phyloP scores from a whole-genome alignment of 2,113 vertebrate species.

The Leptocoma aspasia region DNA sequence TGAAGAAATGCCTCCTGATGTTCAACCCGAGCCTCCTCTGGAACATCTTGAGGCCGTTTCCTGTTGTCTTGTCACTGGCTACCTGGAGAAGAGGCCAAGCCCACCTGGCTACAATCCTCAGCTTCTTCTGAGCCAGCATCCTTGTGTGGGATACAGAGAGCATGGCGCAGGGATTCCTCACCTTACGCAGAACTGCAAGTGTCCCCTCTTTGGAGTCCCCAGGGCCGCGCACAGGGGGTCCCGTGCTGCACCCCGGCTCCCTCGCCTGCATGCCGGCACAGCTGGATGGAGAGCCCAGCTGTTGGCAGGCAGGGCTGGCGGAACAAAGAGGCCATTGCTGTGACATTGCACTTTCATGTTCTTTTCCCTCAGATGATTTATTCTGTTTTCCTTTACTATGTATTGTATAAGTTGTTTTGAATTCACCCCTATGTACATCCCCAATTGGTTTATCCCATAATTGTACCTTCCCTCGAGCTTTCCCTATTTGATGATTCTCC shows the following conservation, averaged over 20 bases:
- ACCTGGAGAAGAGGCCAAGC: neutral
- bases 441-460: no score
- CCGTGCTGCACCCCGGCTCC: neutral
- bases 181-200: accelerated
- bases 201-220: neutral
- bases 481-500: no score
- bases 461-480: no score
- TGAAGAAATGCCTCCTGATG: neutral
- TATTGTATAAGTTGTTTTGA: no score
- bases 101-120: neutral
- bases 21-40: neutral
- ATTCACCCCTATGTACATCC: no score
- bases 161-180: neutral
- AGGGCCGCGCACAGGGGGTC: neutral
- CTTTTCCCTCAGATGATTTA: no score
- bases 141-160: accelerated
- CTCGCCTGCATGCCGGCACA: neutral
- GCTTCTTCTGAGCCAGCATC: neutral
- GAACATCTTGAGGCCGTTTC: neutral
- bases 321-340: slow-evolving; percentile 38
- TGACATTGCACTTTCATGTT: no score
- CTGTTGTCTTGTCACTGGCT: neutral
- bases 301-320: neutral
- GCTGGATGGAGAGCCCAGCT: slow-evolving; percentile 10
- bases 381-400: no score